A percentile compares a stretch with the other conserved stretches of the same genome.
These are phyloP conservation scores for Drosophila nebulosa DNA, from an alignment of 1,140 invertebrate species.

Conservation along the genomic window DNA sequence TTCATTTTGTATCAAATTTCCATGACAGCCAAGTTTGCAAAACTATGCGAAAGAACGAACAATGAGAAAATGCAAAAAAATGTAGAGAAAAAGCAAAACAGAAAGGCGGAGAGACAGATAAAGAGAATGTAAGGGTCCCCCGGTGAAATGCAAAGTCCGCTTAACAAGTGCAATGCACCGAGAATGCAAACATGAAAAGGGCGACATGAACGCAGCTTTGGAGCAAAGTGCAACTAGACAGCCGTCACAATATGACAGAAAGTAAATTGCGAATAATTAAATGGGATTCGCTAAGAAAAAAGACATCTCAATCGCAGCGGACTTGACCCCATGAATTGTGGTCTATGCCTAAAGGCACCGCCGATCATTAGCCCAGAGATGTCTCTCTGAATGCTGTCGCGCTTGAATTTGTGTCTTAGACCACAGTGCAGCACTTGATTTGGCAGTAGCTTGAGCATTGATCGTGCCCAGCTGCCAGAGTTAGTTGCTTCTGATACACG, in stretches of 20 bases:
- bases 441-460: neutral
- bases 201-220: neutral
- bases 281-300: constrained; percentile 30
- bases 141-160: constrained; percentile 34
- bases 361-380: neutral
- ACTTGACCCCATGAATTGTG: constrained; percentile 41
- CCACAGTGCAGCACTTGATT: constrained; percentile 26
- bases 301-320: constrained; percentile 34
- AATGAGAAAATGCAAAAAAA: constrained; percentile 13
- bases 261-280: constrained; percentile 71
- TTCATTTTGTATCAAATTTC: constrained; percentile 66
- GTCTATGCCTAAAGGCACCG: constrained; percentile 39
- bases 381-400: too few relatives aligned
- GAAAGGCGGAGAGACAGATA: neutral
- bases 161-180: constrained; percentile 44
- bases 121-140: neutral
- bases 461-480: constrained; percentile 27
- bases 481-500: constrained; percentile 33
- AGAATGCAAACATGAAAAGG: constrained; percentile 5
- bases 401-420: too few relatives aligned
- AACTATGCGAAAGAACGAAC: constrained; percentile 22
- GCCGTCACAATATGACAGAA: constrained; percentile 39
- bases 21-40: constrained; percentile 26
- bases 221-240: constrained; percentile 16
- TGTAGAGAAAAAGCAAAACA: constrained; percentile 10